Conservation (phyloP, 2,113 vertebrate genomes). For the Festucalex cinctus region DNA sequence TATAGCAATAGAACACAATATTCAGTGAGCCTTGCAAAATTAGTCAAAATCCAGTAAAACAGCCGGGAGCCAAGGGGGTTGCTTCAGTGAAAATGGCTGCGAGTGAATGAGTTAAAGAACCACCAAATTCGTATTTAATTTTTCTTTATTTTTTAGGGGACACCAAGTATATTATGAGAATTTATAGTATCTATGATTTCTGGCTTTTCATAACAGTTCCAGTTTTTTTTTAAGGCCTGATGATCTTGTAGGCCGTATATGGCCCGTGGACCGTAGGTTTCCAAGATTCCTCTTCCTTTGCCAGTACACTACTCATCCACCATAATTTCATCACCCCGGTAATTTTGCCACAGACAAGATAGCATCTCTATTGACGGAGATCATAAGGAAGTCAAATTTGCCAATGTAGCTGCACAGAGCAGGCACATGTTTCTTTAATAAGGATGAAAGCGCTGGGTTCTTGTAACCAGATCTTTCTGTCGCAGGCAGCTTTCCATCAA, state of each 20-base stretch:
- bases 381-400: slow-evolving; percentile 8
- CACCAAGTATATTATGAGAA: no score
- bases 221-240: no score
- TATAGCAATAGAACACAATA: no score
- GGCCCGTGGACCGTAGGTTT: background rate
- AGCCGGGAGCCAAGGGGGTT: no score
- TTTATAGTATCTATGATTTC: no score
- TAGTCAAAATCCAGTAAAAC: no score
- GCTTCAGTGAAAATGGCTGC: no score
- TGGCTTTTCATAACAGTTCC: no score
- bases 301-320: background rate
- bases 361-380: background rate
- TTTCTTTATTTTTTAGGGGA: no score
- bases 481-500: slow-evolving; percentile 71
- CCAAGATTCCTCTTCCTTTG: background rate
- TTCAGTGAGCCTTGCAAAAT: no score
- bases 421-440: slow-evolving; percentile 76
- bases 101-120: no score
- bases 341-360: background rate
- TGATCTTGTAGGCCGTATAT: background rate
- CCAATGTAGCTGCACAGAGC: slow-evolving; percentile 47
- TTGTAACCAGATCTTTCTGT: slow-evolving; percentile 76
- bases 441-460: slow-evolving; percentile 74
- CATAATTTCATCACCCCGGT: background rate
- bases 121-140: no score